Base-by-base conservation (phyloP, 2,888 invertebrate genomes). In the Osedax frankpressi region DNA sequence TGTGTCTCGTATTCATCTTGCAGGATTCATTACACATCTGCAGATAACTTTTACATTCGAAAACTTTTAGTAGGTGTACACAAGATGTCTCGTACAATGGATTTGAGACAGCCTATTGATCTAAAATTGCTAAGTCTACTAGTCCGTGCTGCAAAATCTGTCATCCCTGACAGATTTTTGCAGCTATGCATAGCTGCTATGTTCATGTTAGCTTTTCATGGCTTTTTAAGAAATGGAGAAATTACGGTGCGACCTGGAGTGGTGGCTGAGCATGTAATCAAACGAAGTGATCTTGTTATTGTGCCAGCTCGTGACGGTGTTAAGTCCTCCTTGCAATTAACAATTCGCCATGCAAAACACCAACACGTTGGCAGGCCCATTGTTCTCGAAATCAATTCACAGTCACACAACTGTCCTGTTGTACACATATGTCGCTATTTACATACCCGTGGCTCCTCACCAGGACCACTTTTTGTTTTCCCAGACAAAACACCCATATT, bases 11-110 rank as follows among this genome's bases (percentile, higher is more conserved):
- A 65, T 1, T 14, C 2, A 65, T 65, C 3, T 65, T n/a, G 65
- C 65, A n/a, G 65, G 65, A 24, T 65, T 65, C 1, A 65, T 65
- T n/a, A 65, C 65, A n/a, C 65, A 65, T 14, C 60, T 1, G 65
- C 65, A n/a, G 65, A 65, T 28, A 65, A 1, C 24, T 65, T 24
- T 24, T 65, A 25, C 19, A 65, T 65, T 24, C 27, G 19, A 65
- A n/a, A 25, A 19, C 65, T 65, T 14, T 65, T 65, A 28, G 28
- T 65, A 27, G 1, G 65, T 11, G 2, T 19, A 28, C 65, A 65
- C 14, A 65, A 65, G 19, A 19, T 19, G 24, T 27, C 65, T 19
- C 27, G 65, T 14, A 28, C 62, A 62, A 62, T 62, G 2, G 62
- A 62, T 62, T 62, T 19, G 26, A 62, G 65, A 14, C 2, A 28